Evolutionary conservation across 2,113 vertebrate species (phyloP).

Genomic region (Fulmarus glacialis): DNA sequence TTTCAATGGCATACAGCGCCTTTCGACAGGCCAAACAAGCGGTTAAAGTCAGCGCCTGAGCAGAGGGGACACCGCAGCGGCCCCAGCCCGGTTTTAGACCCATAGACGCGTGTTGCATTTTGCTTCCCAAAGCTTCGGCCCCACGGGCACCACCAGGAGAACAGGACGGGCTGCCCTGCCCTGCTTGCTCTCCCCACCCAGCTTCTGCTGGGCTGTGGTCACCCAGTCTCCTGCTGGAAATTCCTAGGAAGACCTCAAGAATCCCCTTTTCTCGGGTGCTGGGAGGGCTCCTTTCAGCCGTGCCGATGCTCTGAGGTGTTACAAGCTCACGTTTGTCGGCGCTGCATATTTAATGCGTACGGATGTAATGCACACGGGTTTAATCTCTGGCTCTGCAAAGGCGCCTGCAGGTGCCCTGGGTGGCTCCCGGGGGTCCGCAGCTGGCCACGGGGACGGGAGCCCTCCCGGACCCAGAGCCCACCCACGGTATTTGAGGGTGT

Average conservation of each 20-base stretch:
- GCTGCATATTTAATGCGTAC: accelerated
- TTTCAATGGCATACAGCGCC: not conserved
- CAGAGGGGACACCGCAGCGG: not conserved
- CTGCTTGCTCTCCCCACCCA: not conserved
- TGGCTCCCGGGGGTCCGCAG: not conserved
- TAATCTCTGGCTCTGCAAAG: not conserved
- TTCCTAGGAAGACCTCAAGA: accelerated
- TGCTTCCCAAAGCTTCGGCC: not conserved
- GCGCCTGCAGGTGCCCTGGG: accelerated
- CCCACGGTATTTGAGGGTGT: accelerated
- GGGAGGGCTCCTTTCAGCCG: not conserved
- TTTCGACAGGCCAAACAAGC: not conserved
- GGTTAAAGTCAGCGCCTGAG: not conserved
- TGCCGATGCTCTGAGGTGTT: accelerated
- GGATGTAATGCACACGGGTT: accelerated
- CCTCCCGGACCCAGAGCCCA: not conserved
- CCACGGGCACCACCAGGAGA: not conserved
- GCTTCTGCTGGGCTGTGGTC: not conserved
- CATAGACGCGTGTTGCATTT: accelerated
- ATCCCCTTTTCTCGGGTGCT: accelerated
- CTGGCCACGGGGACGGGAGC: not conserved
- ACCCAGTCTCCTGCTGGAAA: not conserved
- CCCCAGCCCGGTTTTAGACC: accelerated
- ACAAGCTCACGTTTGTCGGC: accelerated
- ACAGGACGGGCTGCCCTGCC: not conserved